These are phyloP conservation scores for Nerophis lumbriciformis DNA, from an alignment of 2,113 vertebrate genomes.

Conservation along the genomic window DNA sequence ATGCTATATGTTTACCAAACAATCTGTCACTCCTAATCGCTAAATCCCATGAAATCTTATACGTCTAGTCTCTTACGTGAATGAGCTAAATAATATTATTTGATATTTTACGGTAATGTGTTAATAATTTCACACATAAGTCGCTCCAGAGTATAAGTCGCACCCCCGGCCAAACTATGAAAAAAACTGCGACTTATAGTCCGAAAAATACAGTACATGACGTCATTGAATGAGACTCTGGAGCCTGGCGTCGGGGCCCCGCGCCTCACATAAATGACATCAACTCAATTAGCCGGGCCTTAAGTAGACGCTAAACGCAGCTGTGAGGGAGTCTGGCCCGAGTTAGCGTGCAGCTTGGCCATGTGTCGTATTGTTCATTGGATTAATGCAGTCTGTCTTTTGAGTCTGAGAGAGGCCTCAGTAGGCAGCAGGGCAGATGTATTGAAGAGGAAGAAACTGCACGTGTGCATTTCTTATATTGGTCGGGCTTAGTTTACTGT, in stretches of 20 bases:
- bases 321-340: constrained; percentile 41
- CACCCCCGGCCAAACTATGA: too few relatives aligned
- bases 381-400: constrained; percentile 41
- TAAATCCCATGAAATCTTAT: too few relatives aligned
- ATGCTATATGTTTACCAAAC: too few relatives aligned
- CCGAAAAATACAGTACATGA: too few relatives aligned
- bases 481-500: constrained; percentile 30
- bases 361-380: constrained; percentile 21
- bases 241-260: constrained; percentile 41
- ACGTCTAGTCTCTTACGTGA: too few relatives aligned
- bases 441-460: constrained; percentile 19
- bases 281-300: constrained; percentile 56
- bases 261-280: constrained; percentile 35
- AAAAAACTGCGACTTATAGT: too few relatives aligned
- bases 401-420: constrained; percentile 31
- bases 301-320: constrained; percentile 33
- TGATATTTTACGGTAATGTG: too few relatives aligned
- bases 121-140: too few relatives aligned
- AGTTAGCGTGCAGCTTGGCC: constrained; percentile 38
- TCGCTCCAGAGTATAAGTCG: too few relatives aligned
- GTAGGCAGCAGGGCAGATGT: constrained; percentile 6
- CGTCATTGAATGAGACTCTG: constrained; percentile 35
- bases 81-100: too few relatives aligned
- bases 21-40: too few relatives aligned
- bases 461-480: constrained; percentile 37